Conservation (phyloP, 2,797 vertebrate genomes). For the Cyprinella venusta region DNA sequence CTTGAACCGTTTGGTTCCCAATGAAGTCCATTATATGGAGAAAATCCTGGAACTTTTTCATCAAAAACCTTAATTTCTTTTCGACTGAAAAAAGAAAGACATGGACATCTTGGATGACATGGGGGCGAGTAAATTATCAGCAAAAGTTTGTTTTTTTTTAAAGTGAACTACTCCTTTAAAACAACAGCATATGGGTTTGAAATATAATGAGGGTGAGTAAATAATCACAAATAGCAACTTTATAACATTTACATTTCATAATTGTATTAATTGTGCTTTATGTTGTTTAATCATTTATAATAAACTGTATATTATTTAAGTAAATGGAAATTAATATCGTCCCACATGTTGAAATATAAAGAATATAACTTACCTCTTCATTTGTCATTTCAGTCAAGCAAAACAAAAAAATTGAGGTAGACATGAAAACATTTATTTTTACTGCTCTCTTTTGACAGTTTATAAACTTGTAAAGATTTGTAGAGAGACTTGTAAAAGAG, state of each 20-base stretch:
- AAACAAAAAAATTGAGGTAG: too few relatives aligned
- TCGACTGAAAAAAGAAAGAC: too few relatives aligned
- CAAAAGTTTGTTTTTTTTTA: too few relatives aligned
- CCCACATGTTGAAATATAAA: not conserved
- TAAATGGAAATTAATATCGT: not conserved
- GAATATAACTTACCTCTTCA: not conserved
- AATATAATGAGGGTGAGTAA: not conserved
- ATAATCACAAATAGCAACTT: not conserved
- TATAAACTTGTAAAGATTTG: not conserved
- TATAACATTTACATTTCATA: not conserved
- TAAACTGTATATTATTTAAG: conserved; percentile 9
- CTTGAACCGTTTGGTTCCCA: too few relatives aligned
- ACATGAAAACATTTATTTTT: not conserved
- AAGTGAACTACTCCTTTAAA: too few relatives aligned
- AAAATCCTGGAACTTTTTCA: too few relatives aligned
- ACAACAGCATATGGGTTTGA: not conserved
- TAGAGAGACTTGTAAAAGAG: not conserved
- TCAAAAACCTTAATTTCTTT: too few relatives aligned
- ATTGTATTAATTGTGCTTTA: conserved; percentile 12
- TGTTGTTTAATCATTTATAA: not conserved
- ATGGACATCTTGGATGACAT: too few relatives aligned
- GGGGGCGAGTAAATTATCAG: too few relatives aligned
- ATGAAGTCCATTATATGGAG: too few relatives aligned
- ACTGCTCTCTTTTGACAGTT: not conserved
- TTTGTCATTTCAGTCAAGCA: not conserved